Conservation (phyloP, 2,888 invertebrate species). For the Aethes cnicana region DNA sequence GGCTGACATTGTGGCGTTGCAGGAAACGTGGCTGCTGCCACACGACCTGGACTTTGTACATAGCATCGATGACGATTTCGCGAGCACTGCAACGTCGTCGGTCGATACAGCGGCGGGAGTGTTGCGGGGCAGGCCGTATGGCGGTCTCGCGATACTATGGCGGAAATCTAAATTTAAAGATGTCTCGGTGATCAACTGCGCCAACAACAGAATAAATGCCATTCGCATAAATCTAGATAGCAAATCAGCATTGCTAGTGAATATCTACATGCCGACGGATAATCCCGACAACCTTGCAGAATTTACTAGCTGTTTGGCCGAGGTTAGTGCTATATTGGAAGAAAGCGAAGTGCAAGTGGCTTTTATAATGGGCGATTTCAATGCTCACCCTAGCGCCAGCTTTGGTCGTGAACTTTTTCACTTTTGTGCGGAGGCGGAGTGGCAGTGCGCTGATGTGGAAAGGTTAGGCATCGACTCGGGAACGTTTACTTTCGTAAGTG, state of each 20-base stretch:
- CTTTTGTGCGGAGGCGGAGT: neutral
- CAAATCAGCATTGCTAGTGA: neutral
- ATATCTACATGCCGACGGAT: neutral
- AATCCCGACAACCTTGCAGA: neutral
- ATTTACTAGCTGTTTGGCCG: neutral
- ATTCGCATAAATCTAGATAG: neutral
- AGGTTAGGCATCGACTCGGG: neutral
- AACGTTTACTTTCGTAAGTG: neutral
- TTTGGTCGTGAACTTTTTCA: conserved; percentile 1
- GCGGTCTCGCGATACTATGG: conserved; percentile 1
- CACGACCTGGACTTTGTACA: neutral
- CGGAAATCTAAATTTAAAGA: neutral
- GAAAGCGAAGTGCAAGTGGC: conserved; percentile 9
- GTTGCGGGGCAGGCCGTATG: neutral
- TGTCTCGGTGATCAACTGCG: neutral
- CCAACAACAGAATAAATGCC: neutral
- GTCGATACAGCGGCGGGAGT: neutral
- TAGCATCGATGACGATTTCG: neutral
- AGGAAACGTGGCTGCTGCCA: neutral
- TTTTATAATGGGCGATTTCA: conserved; percentile 8
- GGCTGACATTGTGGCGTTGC: neutral
- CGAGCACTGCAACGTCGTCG: neutral
- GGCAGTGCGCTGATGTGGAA: neutral
- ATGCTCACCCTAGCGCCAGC: conserved; percentile 8
- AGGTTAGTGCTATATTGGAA: conserved; percentile 9